Evolutionary conservation across 2,797 vertebrate genomes (phyloP), one percentile per base, ranked within the genome.

Genomic region (Tamandua tetradactyla): DNA sequence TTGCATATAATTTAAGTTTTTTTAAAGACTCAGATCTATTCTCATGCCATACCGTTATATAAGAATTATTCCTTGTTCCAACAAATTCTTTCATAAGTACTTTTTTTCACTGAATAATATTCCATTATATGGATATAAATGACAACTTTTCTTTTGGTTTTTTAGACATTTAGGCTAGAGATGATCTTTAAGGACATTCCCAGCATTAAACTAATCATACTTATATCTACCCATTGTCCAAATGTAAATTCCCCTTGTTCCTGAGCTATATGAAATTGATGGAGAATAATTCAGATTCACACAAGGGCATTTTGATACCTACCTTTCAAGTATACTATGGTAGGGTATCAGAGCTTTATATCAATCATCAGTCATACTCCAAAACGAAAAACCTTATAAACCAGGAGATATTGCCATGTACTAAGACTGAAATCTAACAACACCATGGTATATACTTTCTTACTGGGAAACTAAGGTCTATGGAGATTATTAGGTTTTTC

Each of bases 31-130:
- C n/a, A 61, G 72, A 79, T 30, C 35, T 37, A 84, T 62, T 88
- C 27, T 79, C 30, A 88, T 49, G 27, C 42, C 59, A 78, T 25
- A 72, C 44, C 79, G 82, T 18, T 72, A 78, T 22, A 71, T 42
- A 83, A 74, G 7, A 89, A 74, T 68, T 75, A 74, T 44, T 72
- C 40, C 25, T 83, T 94, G 10, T 89, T 96, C 74, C 5, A 92
- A 83, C 18, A 87, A 87, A 91, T 74, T 86, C 32, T 79, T 87
- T 91, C 18, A 78, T 71, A 78, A 72, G 40, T n/a, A 59, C 71
- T 35, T 59, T 62, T 93, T 75, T 78, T 75, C 44, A 62, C 5
- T 69, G 44, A 89, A 22, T 82, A 90, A 66, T 42, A 72, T 35
- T 76, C 35, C 86, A 55, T 57, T 32, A 74, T 62, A 89, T n/a